Evolutionary conservation across 2,888 invertebrate species (phyloP).

Genomic region (Strigamia transsilvanica): DNA sequence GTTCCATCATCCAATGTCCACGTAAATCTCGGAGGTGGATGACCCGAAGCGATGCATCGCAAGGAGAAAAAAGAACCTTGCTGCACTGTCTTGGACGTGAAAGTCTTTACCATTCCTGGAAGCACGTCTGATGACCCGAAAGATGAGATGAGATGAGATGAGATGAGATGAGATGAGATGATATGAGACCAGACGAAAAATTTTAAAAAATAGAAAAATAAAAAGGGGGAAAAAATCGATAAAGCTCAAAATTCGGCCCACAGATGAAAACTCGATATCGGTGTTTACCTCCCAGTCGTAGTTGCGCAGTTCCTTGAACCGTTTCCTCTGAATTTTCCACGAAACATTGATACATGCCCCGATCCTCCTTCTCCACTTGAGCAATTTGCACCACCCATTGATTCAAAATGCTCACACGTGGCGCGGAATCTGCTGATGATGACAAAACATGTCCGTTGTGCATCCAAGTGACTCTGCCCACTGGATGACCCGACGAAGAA

Average conservation of each 20-base stretch:
- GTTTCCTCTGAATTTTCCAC: constrained; percentile 60
- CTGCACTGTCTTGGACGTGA: constrained; percentile 58
- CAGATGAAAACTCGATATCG: neutral
- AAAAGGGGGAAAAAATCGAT: no score
- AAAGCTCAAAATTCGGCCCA: neutral
- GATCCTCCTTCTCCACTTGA: constrained; percentile 62
- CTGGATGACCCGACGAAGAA: constrained; percentile 62
- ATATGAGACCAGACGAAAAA: no score
- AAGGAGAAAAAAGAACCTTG: constrained; percentile 58
- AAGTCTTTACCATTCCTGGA: constrained; percentile 61
- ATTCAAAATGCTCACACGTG: constrained; percentile 56
- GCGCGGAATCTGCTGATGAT: constrained; percentile 53
- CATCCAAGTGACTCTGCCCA: constrained; percentile 62
- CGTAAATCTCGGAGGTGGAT: constrained; percentile 61
- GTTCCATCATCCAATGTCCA: constrained; percentile 58
- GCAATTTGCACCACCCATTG: constrained; percentile 59
- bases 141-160: no score
- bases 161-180: no score
- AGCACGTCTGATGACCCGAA: constrained; percentile 61
- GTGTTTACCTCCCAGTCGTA: constrained; percentile 63
- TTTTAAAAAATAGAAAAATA: no score
- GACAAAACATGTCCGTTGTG: constrained; percentile 62
- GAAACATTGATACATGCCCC: constrained; percentile 65
- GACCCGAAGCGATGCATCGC: constrained; percentile 59
- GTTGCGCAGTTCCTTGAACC: constrained; percentile 63